phyloP scores from a whole-genome alignment of 2,113 vertebrate species.

The Nannospalax galili region DNA sequence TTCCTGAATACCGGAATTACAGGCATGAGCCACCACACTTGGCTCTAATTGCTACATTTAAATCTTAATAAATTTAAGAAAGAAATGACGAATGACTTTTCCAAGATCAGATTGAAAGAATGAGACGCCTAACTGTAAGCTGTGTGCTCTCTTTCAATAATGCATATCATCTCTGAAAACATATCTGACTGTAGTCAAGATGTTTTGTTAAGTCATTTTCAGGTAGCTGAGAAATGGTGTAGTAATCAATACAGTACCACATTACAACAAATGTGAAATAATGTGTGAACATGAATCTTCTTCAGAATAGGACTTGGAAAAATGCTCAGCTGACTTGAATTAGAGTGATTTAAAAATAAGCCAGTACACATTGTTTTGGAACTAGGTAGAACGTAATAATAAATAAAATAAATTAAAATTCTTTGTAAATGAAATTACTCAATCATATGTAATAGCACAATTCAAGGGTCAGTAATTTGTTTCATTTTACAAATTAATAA shows the following conservation, averaged over 20 bases:
- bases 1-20: background rate
- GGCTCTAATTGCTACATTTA: background rate
- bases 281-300: background rate
- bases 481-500: constrained; percentile 75
- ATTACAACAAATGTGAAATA: constrained; percentile 41
- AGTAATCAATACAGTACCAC: background rate
- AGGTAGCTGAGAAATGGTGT: background rate
- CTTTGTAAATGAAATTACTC: constrained; percentile 65
- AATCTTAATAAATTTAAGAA: constrained; percentile 4
- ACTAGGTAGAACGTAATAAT: constrained; percentile 47
- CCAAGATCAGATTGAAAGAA: background rate
- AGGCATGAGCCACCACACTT: background rate
- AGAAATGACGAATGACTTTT: constrained; percentile 37
- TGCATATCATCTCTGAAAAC: background rate
- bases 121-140: background rate
- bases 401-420: constrained; percentile 64
- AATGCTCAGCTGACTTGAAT: background rate
- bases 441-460: constrained; percentile 53
- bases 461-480: constrained; percentile 64
- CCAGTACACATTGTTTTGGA: constrained; percentile 29
- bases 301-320: constrained; percentile 27
- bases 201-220: constrained; percentile 17
- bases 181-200: background rate
- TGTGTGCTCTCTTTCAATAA: background rate
- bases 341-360: constrained; percentile 53